Evolutionary conservation across 2,888 invertebrate genomes (phyloP).

Genomic region (Xiphydria camelus): DNA sequence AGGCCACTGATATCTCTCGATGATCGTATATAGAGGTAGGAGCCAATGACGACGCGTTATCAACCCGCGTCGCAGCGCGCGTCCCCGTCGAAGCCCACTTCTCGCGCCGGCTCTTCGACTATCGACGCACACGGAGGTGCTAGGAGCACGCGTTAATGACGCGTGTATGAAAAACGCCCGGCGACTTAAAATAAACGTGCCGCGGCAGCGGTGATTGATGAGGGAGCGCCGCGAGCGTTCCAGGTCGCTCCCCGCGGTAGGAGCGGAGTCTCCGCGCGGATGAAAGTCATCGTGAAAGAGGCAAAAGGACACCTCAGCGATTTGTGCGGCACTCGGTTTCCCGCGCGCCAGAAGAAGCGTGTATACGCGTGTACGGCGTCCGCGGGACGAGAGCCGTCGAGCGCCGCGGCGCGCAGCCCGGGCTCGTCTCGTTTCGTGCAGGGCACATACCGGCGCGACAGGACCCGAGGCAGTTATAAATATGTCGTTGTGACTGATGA

Average conservation of each 20-base stretch:
- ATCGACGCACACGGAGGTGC: conserved; percentile 26
- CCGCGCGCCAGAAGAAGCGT: conserved; percentile 1
- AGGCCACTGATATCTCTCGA: no score
- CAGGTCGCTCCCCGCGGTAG: conserved; percentile 6
- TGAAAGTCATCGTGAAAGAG: conserved; percentile 17
- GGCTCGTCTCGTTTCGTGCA: no score
- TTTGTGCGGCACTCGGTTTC: conserved; percentile 32
- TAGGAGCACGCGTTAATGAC: conserved; percentile 42
- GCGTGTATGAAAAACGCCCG: conserved; percentile 45
- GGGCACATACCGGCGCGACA: not conserved
- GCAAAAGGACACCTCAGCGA: conserved; percentile 30
- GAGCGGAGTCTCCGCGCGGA: conserved; percentile 9
- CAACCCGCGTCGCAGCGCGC: conserved; percentile 30
- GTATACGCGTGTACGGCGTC: not conserved
- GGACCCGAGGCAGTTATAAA: conserved; percentile 14
- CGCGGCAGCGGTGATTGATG: conserved; percentile 41
- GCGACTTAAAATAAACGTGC: conserved; percentile 46
- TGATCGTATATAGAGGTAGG: no score
- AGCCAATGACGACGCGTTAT: no score
- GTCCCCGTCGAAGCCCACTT: conserved; percentile 16
- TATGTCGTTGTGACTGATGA: conserved; percentile 23
- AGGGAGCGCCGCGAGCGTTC: conserved; percentile 20
- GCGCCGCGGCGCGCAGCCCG: not conserved
- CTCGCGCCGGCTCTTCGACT: conserved; percentile 19
- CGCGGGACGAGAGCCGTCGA: not conserved